Percentiles rank a stretch among this genome's conserved stretches.
phyloP scores from a whole-genome alignment of 2,113 vertebrate species.

The Oreochromis niloticus region DNA sequence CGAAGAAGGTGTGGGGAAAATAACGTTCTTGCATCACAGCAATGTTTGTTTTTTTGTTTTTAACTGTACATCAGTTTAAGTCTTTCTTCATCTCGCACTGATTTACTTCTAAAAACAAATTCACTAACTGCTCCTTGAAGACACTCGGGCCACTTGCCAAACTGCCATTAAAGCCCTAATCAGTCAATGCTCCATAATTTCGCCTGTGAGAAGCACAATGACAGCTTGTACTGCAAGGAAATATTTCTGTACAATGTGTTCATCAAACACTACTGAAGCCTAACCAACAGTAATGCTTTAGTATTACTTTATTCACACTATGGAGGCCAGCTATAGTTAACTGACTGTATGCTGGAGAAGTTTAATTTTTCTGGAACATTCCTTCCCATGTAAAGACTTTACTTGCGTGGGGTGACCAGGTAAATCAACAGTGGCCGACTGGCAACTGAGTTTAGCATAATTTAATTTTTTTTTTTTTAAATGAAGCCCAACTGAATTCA shows the following conservation, averaged over 20 bases:
- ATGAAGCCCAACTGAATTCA: not conserved
- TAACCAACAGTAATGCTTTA: not conserved
- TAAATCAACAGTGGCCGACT: rapidly evolving
- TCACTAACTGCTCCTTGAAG: not conserved
- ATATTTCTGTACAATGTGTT: not conserved
- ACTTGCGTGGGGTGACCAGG: not conserved
- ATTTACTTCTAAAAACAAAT: not conserved
- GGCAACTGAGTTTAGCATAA: not conserved
- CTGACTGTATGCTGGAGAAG: not conserved
- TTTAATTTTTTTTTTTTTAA: rapidly evolving
- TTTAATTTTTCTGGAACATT: not conserved
- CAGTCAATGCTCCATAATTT: not conserved
- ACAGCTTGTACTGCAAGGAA: not conserved
- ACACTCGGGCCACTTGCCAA: not conserved
- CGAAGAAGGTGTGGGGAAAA: not conserved
- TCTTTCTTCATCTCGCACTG: not conserved
- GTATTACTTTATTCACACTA: not conserved
- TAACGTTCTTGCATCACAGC: not conserved
- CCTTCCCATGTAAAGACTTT: not conserved
- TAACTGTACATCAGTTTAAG: not conserved
- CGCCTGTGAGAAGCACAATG: not conserved
- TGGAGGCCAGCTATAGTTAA: not conserved
- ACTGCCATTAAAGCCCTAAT: not conserved
- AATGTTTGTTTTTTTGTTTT: not conserved
- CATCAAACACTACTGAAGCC: not conserved